These are phyloP conservation scores for Lamprologus sp. DNA, from an alignment of 2,113 vertebrate genomes.

Conservation along the genomic window DNA sequence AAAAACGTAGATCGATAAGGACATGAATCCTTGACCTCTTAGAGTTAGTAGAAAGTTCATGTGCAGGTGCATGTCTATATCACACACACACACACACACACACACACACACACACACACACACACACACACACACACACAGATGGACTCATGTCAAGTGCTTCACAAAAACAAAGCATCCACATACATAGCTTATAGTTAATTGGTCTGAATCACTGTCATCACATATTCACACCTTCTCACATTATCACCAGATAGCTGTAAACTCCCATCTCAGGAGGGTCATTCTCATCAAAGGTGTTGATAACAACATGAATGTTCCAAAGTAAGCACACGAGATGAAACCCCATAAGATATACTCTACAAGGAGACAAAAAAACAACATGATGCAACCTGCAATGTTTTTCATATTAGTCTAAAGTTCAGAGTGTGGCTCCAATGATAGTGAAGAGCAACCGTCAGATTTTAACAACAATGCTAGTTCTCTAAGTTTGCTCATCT, in stretches of 20 bases:
- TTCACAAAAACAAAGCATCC: too few relatives aligned
- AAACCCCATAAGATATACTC: not conserved
- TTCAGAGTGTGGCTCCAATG: not conserved
- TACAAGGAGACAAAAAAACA: not conserved
- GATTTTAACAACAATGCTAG: not conserved
- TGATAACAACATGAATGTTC: not conserved
- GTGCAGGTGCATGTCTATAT: too few relatives aligned
- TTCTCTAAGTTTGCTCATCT: not conserved
- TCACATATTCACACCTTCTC: slow-evolving; percentile 12
- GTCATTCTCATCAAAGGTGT: slow-evolving; percentile 11
- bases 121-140: too few relatives aligned
- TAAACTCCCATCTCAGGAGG: not conserved
- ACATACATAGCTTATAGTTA: not conserved
- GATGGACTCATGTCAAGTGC: too few relatives aligned
- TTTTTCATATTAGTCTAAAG: not conserved
- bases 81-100: too few relatives aligned
- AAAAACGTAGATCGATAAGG: too few relatives aligned
- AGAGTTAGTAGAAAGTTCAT: too few relatives aligned
- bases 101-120: too few relatives aligned
- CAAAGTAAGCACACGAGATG: not conserved
- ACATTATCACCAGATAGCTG: not conserved
- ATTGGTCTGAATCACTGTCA: not conserved
- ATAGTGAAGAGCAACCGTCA: not conserved
- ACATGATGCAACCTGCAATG: not conserved
- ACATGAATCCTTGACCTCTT: too few relatives aligned